Base-by-base conservation (phyloP, 2,797 vertebrate species). In the Eulemur mongoz region DNA sequence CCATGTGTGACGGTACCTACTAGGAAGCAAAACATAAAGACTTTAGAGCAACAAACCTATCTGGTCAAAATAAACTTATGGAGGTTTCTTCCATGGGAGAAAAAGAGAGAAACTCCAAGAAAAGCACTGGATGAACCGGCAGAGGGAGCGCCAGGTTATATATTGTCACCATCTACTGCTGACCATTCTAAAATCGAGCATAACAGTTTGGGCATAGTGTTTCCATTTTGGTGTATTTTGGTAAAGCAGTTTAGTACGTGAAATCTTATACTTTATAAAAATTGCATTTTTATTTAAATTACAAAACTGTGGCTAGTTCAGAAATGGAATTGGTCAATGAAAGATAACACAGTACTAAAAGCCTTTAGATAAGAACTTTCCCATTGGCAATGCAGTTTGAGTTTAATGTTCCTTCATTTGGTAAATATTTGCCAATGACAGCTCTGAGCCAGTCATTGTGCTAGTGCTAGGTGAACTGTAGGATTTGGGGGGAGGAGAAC, bases 261-360 rank as follows among this genome's bases (percentile, higher is more conserved):
- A 67, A 92, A 73, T 5, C 6, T 83, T 40, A 22, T 20, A 57
- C 67, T 83, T 84, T 45, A 91, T 25, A 32, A 67, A 67, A 57
- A 88, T 69, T 69, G 84, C 76, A 73, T 70, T 82, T 86, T 89
- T 48, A 67, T 67, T 95, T 86, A 50, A 81, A 52, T 81, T 81
- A 65, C 32, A 76, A 83, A 93, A 85, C 67, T 67, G 30, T 10
- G 18, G 22, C 63, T 35, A 4, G 15, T 17, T 73, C 69, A 86
- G 79, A 81, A 89, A 89, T 48, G 5, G 4, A 95, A 72, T 23
- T 54, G 27, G 59, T 43, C 48, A 63, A 25, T 79, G 52, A 94
- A 86, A 93, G 45, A 22, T 10, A 92, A 61, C 2, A 17, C 20
- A 20, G 9, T 23, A 78, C 57, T 61, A 78, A 91, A 59, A 84